These are phyloP conservation scores for Illadopsis cleaveri DNA, from an alignment of 2,113 vertebrate genomes.

Conservation along the genomic window DNA sequence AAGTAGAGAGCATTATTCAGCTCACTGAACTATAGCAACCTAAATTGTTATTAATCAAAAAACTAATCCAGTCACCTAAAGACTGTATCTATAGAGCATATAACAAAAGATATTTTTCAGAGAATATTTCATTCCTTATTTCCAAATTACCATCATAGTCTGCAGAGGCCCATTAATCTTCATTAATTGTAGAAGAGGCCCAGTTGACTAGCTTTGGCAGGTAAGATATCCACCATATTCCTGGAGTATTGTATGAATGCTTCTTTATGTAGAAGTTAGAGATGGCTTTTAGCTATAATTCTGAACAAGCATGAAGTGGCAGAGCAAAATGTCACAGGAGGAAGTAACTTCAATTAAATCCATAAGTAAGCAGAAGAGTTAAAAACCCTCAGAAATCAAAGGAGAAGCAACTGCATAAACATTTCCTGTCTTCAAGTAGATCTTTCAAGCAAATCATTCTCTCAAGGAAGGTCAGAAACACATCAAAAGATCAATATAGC, in stretches of 20 bases:
- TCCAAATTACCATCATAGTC: not conserved
- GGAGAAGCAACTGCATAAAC: not conserved
- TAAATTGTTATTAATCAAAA: not conserved
- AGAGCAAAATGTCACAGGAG: not conserved
- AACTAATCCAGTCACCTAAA: not conserved
- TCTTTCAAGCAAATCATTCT: not conserved
- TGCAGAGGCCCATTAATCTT: not conserved
- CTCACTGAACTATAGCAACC: not conserved
- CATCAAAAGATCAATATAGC: not conserved
- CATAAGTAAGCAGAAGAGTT: not conserved
- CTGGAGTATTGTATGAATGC: not conserved
- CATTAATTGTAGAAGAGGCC: not conserved
- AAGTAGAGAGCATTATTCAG: not conserved
- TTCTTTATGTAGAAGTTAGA: not conserved
- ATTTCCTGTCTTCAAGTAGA: not conserved
- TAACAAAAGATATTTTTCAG: not conserved
- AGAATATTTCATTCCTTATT: not conserved
- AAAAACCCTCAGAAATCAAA: not conserved
- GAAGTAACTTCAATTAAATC: not conserved
- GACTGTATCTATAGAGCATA: not conserved
- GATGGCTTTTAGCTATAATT: not conserved
- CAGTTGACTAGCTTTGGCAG: not conserved
- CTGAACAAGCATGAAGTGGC: not conserved
- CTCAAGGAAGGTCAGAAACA: not conserved
- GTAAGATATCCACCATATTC: not conserved